phyloP scores from a whole-genome alignment of 1,140 invertebrate species.

The Neodiprion lecontei region DNA sequence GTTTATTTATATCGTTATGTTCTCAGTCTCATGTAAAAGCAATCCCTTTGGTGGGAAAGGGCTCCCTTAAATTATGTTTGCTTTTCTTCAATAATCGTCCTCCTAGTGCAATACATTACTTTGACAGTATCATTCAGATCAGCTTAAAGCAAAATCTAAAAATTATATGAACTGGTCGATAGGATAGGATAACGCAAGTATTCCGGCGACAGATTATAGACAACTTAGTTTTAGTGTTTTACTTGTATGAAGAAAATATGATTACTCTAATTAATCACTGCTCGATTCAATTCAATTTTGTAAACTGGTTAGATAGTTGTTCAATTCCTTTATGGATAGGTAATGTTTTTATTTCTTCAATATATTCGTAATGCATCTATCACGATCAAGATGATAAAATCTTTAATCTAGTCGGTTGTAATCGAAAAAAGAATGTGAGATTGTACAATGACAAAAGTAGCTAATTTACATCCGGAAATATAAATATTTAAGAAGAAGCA shows the following conservation, averaged over 20 bases:
- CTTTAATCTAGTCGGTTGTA: not conserved
- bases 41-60: conserved; percentile 5
- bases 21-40: conserved; percentile 5
- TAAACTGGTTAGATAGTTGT: not conserved
- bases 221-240: not conserved
- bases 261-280: not conserved
- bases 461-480: not conserved
- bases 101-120: not conserved
- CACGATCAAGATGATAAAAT: not conserved
- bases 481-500: not conserved
- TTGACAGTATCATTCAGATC: not conserved
- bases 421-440: not conserved
- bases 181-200: not conserved
- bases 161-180: not conserved
- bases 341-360: not conserved
- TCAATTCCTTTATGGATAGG: not conserved
- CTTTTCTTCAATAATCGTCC: not conserved
- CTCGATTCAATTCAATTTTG: not conserved
- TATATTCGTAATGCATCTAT: not conserved
- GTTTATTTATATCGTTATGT: not conserved
- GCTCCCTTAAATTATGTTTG: not conserved
- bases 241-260: not conserved
- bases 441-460: not conserved
- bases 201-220: not conserved
- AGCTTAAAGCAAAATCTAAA: too few relatives aligned